A percentile compares a stretch with the other conserved stretches of the same genome.
Conservation (phyloP, 2,888 invertebrate genomes). For the Odontocolon sp. region DNA sequence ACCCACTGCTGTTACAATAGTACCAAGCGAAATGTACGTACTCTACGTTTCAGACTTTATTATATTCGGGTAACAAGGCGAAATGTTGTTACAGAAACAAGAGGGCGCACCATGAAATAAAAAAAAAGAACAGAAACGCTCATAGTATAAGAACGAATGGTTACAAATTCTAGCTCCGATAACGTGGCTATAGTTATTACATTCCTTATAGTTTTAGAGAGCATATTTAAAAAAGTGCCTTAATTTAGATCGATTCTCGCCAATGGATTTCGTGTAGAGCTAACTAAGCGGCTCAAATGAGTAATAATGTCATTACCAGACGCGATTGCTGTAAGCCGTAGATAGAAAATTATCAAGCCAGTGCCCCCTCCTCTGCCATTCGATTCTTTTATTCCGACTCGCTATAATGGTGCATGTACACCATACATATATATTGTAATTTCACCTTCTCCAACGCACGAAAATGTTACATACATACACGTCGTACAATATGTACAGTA, state of each 20-base stretch:
- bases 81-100: conserved; percentile 37
- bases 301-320: conserved; percentile 73
- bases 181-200: too few relatives aligned
- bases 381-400: neutral
- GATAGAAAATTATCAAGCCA: conserved; percentile 73
- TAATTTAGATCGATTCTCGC: too few relatives aligned
- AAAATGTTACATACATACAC: too few relatives aligned
- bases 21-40: neutral
- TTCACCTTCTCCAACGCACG: too few relatives aligned
- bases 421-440: too few relatives aligned
- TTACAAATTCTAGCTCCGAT: too few relatives aligned
- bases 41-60: conserved; percentile 47
- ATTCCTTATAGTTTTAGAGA: too few relatives aligned
- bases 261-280: too few relatives aligned
- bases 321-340: conserved; percentile 74
- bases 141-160: too few relatives aligned
- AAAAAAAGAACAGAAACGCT: neutral
- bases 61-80: conserved; percentile 50
- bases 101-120: conserved; percentile 1
- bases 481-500: too few relatives aligned
- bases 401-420: neutral
- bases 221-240: too few relatives aligned
- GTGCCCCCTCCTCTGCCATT: conserved; percentile 38
- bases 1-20: neutral
- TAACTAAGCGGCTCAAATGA: too few relatives aligned